Base-by-base conservation (phyloP, 2,797 vertebrate species). In the Chromis chromis region DNA sequence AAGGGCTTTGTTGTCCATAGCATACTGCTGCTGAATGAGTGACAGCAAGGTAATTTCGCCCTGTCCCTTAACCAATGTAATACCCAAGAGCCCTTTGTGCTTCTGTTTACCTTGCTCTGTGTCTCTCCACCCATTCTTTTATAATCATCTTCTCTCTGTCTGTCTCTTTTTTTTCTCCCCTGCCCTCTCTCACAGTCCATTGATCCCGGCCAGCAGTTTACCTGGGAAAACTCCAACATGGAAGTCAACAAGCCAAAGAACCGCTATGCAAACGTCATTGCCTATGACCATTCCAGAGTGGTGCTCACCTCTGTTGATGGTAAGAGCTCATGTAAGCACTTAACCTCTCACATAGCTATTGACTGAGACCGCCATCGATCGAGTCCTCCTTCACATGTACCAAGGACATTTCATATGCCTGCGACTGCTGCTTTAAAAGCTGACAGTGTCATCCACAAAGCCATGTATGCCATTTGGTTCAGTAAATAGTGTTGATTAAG, bases 181-280 rank as follows among this genome's bases (percentile, higher is more conserved):
- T 74, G 36, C 50, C 54, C 52, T 68, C 40, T 39, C 69, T 77
- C 69, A n/a, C 88, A 98, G 97, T 98, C 97, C 82, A 96, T 98
- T 80, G 97, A 98, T 87, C 97, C 97, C 0, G 96, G 96, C 54
- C 97, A 98, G 90, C 97, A 98, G 93, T 98, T 98, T 91, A 98
- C 97, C 0, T 98, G 97, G 97, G 97, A 98, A 92, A 96, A 98
- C 89, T 98, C 97, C 81, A 98, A 98, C 93, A 95, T 98, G 90
- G 97, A 98, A 90, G 97, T 98, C 83, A 98, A 98, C 88, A 98
- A 98, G 90, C 97, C 97, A 21, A 98, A 98, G 94, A 98, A 98
- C 83, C 97, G 97, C 92, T 98, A 98, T 73, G 97, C 97, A 85
- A 98, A 98, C 0, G 97, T 98, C 82, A 98, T 98, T 1, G 96